A percentile compares a stretch with the other conserved stretches of the same genome.
Evolutionary conservation across 2,888 invertebrate genomes (phyloP).

Genomic region (Ormia ochracea): DNA sequence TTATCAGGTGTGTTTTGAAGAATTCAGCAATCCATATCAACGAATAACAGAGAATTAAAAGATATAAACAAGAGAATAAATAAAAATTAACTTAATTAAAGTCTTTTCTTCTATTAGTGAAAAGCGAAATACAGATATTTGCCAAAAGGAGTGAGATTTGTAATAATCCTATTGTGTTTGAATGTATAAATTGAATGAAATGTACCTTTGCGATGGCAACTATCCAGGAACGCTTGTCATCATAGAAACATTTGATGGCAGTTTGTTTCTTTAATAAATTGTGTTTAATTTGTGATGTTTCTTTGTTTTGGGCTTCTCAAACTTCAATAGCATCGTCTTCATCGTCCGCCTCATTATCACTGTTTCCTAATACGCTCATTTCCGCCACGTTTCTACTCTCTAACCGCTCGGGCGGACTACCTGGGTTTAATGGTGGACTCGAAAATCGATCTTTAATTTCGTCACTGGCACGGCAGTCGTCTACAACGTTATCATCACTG

Average conservation of each 20-base stretch:
- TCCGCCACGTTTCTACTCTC: conserved; percentile 37
- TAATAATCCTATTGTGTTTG: too few relatives aligned
- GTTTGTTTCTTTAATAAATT: conserved; percentile 32
- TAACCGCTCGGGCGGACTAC: conserved; percentile 74
- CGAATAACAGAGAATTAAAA: too few relatives aligned
- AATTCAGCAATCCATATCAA: too few relatives aligned
- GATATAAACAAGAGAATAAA: too few relatives aligned
- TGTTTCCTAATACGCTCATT: neutral
- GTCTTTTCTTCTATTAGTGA: too few relatives aligned
- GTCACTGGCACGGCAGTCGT: conserved; percentile 48
- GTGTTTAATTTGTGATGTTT: conserved; percentile 18
- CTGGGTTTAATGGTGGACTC: conserved; percentile 76
- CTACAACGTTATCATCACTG: conserved; percentile 63
- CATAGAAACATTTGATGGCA: conserved; percentile 39
- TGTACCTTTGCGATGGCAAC: conserved; percentile 36
- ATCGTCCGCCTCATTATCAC: conserved; percentile 61
- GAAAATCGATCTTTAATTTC: conserved; percentile 66
- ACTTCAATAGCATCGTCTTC: conserved; percentile 65
- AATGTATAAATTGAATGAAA: neutral
- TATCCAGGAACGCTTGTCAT: neutral
- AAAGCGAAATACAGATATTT: too few relatives aligned
- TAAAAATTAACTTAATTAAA: too few relatives aligned
- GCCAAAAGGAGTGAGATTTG: too few relatives aligned
- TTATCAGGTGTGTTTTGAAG: too few relatives aligned
- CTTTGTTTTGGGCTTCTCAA: conserved; percentile 40